Base-by-base conservation (phyloP, 2,113 vertebrate species). In the Mesocricetus auratus region DNA sequence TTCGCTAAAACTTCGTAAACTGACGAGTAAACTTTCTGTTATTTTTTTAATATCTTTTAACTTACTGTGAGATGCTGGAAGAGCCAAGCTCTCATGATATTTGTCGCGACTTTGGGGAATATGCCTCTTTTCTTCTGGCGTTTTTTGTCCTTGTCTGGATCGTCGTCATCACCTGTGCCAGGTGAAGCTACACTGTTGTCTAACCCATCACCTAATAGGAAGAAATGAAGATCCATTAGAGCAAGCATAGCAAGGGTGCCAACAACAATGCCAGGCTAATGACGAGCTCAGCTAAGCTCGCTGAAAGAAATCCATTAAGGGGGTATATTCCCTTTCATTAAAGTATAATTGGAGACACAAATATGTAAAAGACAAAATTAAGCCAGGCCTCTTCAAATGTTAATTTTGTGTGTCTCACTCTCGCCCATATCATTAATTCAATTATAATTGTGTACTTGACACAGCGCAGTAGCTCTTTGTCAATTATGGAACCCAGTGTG, bases 11-110 rank as follows among this genome's bases (percentile, higher is more conserved):
- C 13, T 77, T 47, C 29, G 96, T 83, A 96, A 97, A 97, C 93
- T 74, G 86, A 73, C 64, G 73, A 60, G 81, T 83, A 89, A 17
- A 36, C 15, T 73, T 73, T 58, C 3, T 1, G 81, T 42, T 93
- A 96, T 85, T 90, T 68, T 56, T 60, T 11, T 13, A 68, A 86
- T 33, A 33, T 91, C 91, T 94, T 95, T 97, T 91, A 93, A 98
- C 99, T 99, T 99, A 99, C 99, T 98, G 99, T 99, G 99, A 99
- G 99, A 98, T 99, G 99, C 98, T 99, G 99, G 98, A 99, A 99
- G 95, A 99, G 99, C 99, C 99, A 99, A 0, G 99, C 99, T 98
- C 99, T 99, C 99, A 99, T 99, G 98, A 99, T 99, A 98, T 99
- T 99, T 97, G 99, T 99, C 98, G 99, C 99, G 99, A 99, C 99